Base-by-base conservation (phyloP, 2,113 vertebrate species). In the Geococcyx californianus region DNA sequence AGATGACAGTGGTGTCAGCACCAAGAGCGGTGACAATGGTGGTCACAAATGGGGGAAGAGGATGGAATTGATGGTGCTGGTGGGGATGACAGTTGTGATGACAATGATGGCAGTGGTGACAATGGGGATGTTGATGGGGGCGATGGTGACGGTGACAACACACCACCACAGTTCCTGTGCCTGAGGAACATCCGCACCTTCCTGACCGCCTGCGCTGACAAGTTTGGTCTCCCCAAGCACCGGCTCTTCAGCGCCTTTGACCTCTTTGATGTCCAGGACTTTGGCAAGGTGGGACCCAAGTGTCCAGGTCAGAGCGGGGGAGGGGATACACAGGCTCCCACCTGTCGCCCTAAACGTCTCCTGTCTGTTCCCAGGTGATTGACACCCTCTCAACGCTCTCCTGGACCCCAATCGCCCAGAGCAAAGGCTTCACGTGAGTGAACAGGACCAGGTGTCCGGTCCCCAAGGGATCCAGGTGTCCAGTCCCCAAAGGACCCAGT, bases 121-220 rank as follows among this genome's bases (percentile, higher is more conserved):
- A 13, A 9, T 4, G 13, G 44, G 19, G 45, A 62, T n/a, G n/a
- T n/a, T n/a, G 66, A 0, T 2, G 24, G 5, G 52, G 3, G 23
- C n/a, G n/a, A n/a, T 2, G 6, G 26, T 56, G 69, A 23, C 17
- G 28, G 28, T 54, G 52, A 5, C 0, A 14, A 4, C 40, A 42
- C 78, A 31, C 19, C 79, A 16, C 95, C 67, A 4, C 91, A 99
- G 99, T 99, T 99, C 94, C 97, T 99, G 76, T 99, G 99, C 91
- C 98, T 99, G 94, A 99, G 99, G 97, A 99, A 99, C 94, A 99
- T 99, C 94, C 98, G 99, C 11, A 99, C 98, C 11, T 99, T 99
- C 96, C 97, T 99, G 49, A 93, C 89, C 4, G 96, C 97, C 36
- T 99, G 99, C 69, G 97, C 98, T 0, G 98, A 98, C 55, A 98